Percentiles rank a stretch among this genome's conserved stretches.
Evolutionary conservation across 2,113 vertebrate species (phyloP).

Genomic region (Rhynchopsitta pachyrhyncha): DNA sequence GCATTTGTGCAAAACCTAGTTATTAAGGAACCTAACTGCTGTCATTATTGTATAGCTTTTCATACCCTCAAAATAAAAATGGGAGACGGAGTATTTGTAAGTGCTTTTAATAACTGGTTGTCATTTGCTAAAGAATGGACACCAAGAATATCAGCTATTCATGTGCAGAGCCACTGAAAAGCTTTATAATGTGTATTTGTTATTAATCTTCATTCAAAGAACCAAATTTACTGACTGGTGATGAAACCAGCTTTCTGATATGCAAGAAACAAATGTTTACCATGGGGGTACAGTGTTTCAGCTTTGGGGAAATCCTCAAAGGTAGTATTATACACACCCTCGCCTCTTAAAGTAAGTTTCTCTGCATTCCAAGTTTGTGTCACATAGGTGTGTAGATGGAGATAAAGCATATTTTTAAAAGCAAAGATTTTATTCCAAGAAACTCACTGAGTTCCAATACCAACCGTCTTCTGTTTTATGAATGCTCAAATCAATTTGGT

Average conservation of each 20-base stretch:
- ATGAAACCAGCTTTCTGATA: background rate
- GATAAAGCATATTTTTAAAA: background rate
- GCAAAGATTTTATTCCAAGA: background rate
- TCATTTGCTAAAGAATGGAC: background rate
- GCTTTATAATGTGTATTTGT: background rate
- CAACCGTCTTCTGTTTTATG: background rate
- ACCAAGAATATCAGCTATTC: conserved; percentile 38
- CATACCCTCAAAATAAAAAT: conserved; percentile 2
- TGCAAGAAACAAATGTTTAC: background rate
- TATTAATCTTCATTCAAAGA: conserved; percentile 24
- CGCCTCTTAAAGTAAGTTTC: background rate
- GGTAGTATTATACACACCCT: background rate
- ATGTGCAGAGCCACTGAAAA: background rate
- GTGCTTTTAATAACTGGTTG: conserved; percentile 47
- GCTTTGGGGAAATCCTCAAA: background rate
- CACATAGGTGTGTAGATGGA: background rate
- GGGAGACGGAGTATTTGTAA: background rate
- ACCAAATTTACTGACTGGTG: background rate
- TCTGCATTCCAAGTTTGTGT: background rate
- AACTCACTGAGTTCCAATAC: background rate
- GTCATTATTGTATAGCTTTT: background rate
- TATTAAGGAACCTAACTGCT: background rate
- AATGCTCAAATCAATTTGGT: background rate
- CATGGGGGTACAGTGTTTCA: background rate
- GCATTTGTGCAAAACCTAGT: background rate